Conservation (phyloP, 2,113 vertebrate genomes). For the Odontesthes bonariensis region DNA sequence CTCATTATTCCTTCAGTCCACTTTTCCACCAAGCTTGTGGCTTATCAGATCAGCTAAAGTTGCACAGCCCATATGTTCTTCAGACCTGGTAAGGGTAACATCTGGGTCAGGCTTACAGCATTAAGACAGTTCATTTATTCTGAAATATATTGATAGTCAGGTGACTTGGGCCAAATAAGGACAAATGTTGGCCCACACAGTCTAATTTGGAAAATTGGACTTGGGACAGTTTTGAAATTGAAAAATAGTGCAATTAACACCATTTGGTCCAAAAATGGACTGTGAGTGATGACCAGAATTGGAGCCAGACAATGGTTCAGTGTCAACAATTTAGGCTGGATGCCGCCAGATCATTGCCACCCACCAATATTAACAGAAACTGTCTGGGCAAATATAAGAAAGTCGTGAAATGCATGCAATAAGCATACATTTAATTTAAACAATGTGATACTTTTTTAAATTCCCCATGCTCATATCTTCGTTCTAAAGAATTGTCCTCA, state of each 20-base stretch:
- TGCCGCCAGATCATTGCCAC: no score
- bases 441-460: no score
- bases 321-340: no score
- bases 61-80: neutral
- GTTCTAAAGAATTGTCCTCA: no score
- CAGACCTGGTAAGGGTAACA: slow-evolving; percentile 1
- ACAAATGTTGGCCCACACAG: no score
- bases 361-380: neutral
- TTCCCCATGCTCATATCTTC: no score
- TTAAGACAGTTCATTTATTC: neutral
- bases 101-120: neutral
- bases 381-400: neutral
- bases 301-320: no score
- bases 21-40: neutral
- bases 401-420: no score
- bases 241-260: neutral
- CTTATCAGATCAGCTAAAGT: neutral
- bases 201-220: neutral
- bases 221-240: neutral
- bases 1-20: neutral
- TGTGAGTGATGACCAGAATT: no score
- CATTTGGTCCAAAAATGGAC: no score
- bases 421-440: no score
- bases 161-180: neutral
- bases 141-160: neutral